Evolutionary conservation across 2,113 vertebrate species (phyloP).

Genomic region (Chascanopsetta lugubris): DNA sequence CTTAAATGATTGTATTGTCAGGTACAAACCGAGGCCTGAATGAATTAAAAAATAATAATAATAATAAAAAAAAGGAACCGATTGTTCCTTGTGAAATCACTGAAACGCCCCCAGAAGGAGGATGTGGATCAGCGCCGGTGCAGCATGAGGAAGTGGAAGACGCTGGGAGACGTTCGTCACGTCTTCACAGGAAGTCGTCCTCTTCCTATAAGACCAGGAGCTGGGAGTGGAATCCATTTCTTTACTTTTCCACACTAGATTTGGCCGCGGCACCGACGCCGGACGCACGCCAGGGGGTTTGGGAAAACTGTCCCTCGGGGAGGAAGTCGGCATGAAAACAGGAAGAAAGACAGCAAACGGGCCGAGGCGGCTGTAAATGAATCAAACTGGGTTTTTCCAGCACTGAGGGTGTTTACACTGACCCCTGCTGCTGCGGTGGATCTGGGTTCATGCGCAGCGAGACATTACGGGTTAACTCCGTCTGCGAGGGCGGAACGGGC

Average conservation of each 20-base stretch:
- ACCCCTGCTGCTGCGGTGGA: background rate
- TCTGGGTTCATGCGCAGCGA: background rate
- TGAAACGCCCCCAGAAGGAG: slow-evolving; percentile 19
- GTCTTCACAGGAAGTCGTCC: slow-evolving; percentile 1
- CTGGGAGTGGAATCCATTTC: background rate
- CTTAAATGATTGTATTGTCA: slow-evolving; percentile 4
- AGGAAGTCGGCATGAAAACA: slow-evolving; percentile 66
- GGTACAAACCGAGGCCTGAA: background rate
- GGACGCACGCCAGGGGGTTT: slow-evolving; percentile 10
- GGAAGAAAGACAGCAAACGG: slow-evolving; percentile 48
- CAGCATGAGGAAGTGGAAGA: slow-evolving; percentile 36
- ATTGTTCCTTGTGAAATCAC: slow-evolving; percentile 34
- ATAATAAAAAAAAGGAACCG: slow-evolving; percentile 45
- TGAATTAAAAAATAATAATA: too few relatives aligned
- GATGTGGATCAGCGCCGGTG: slow-evolving; percentile 24
- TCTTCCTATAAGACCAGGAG: background rate
- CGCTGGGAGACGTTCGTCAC: slow-evolving; percentile 19
- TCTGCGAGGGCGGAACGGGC: background rate
- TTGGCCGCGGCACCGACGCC: slow-evolving; percentile 19
- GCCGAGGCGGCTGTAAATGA: slow-evolving; percentile 24
- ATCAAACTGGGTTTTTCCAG: slow-evolving; percentile 4
- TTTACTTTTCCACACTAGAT: slow-evolving; percentile 20
- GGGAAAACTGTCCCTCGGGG: slow-evolving; percentile 45
- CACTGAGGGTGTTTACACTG: background rate
- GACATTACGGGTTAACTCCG: slow-evolving; percentile 8